These are phyloP conservation scores for Celastrina argiolus DNA, from an alignment of 2,888 invertebrate species.

Conservation along the genomic window DNA sequence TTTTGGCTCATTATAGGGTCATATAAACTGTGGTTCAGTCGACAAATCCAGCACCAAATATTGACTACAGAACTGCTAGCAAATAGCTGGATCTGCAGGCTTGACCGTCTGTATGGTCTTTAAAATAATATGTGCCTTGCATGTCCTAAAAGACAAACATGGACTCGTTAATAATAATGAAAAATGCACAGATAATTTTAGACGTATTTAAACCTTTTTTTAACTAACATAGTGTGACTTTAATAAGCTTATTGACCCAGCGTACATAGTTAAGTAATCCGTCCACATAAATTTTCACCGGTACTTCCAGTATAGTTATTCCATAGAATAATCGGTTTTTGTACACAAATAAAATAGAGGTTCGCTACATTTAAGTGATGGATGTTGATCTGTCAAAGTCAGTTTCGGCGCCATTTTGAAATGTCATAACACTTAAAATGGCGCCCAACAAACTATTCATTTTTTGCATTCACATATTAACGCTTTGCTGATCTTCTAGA, in stretches of 20 bases:
- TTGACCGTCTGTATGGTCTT: too few species aligned
- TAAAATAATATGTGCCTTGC: constrained; percentile 8
- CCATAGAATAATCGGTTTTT: constrained; percentile 6
- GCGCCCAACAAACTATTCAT: not conserved
- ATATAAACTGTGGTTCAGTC: too few species aligned
- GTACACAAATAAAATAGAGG: not conserved
- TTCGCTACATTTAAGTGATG: too few species aligned
- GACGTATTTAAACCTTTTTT: constrained; percentile 1
- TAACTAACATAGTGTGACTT: not conserved
- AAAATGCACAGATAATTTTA: constrained; percentile 12
- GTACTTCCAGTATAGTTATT: not conserved
- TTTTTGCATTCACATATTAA: not conserved
- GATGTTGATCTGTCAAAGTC: not conserved
- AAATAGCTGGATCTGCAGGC: too few species aligned
- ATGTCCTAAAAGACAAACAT: not conserved
- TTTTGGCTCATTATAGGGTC: constrained; percentile 2
- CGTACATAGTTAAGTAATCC: not conserved
- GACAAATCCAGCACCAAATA: too few species aligned
- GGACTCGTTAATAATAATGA: not conserved
- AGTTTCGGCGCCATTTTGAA: not conserved
- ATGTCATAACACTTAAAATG: not conserved
- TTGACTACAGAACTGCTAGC: too few species aligned
- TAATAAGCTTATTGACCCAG: not conserved
- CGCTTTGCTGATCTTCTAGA: not conserved
- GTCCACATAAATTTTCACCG: constrained; percentile 1